These are phyloP conservation scores for Orthonychiurus folsomi DNA, from an alignment of 2,888 invertebrate genomes.

Conservation along the genomic window DNA sequence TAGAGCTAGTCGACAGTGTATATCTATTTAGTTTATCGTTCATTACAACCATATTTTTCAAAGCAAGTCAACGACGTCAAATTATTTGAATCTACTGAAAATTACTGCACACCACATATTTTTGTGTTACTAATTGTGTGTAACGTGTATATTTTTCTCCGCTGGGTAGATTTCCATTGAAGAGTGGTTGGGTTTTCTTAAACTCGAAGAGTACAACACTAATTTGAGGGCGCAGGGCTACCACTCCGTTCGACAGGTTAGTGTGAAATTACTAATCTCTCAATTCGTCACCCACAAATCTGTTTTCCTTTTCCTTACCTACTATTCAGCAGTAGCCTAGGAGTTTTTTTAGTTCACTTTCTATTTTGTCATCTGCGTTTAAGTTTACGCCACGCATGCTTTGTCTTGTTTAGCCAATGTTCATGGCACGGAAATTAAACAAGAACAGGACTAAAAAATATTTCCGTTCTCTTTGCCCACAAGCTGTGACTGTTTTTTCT, in stretches of 20 bases:
- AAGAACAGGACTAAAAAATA: background rate
- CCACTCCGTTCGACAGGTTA: constrained; percentile 59
- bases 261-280: constrained; percentile 12
- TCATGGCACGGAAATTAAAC: no score
- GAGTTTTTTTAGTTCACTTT: background rate
- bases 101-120: constrained; percentile 2
- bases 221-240: constrained; percentile 88
- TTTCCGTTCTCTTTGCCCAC: background rate
- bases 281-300: background rate
- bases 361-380: background rate
- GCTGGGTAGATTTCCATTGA: constrained; percentile 54
- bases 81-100: no score
- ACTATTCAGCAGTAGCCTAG: no score
- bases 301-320: constrained; percentile 1
- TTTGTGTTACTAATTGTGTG: background rate
- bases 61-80: no score
- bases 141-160: background rate
- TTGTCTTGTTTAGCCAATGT: background rate
- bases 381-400: background rate
- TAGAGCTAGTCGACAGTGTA: background rate
- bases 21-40: no score
- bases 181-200: constrained; percentile 85
- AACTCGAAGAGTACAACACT: constrained; percentile 84
- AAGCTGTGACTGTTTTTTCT: background rate
- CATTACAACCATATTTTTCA: no score